Evolutionary conservation across 1,140 invertebrate species (phyloP).

Genomic region (Sarcophaga peregrina): DNA sequence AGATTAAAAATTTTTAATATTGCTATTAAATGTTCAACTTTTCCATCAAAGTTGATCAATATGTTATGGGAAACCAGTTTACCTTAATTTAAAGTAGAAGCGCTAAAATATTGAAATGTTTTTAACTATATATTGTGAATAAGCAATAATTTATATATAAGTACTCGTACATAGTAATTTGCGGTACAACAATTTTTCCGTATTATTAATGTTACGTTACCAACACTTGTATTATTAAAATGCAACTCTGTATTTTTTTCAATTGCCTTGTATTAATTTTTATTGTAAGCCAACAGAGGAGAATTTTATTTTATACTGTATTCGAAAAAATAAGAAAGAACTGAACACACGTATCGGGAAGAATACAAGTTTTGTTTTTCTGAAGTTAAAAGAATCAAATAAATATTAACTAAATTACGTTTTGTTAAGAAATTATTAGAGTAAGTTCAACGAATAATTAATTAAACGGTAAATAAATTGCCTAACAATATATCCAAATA

Average conservation of each 20-base stretch:
- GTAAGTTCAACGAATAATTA: not conserved
- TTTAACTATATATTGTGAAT: too few species aligned
- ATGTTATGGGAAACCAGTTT: too few species aligned
- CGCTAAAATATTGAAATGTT: too few species aligned
- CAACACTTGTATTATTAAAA: not conserved
- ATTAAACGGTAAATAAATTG: slow-evolving; percentile 7
- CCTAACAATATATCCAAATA: too few species aligned
- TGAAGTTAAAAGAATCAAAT: not conserved
- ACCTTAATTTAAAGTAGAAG: too few species aligned
- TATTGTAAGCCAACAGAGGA: not conserved
- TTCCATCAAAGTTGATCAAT: too few species aligned
- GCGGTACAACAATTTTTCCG: too few species aligned
- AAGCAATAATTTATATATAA: too few species aligned
- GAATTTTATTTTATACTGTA: not conserved
- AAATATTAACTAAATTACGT: not conserved
- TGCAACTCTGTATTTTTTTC: not conserved
- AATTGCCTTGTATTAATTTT: not conserved
- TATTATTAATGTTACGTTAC: too few species aligned
- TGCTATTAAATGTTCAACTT: too few species aligned
- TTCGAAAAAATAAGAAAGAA: not conserved
- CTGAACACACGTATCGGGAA: not conserved
- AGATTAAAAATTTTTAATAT: too few species aligned
- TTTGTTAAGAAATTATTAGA: not conserved
- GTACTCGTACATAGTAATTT: too few species aligned
- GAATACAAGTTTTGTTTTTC: not conserved